Conservation (phyloP, 2,888 invertebrate genomes). For the Chrysolina americana region DNA sequence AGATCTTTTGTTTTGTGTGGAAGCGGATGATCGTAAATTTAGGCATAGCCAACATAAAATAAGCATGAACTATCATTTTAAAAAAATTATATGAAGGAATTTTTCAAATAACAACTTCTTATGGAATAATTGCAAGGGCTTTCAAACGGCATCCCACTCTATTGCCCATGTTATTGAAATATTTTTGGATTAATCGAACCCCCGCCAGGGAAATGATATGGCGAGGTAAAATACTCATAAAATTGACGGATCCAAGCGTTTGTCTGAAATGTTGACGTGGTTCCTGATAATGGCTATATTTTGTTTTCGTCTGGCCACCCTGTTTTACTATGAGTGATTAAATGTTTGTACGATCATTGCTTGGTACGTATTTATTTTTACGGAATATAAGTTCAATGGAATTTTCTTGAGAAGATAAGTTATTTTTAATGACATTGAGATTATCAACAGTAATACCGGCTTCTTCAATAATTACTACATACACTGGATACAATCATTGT, state of each 20-base stretch:
- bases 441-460: slow-evolving; percentile 11
- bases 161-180: not conserved
- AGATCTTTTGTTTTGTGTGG: too few species aligned
- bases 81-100: too few species aligned
- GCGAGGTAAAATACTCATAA: not conserved
- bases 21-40: too few species aligned
- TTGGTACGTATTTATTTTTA: slow-evolving; percentile 17
- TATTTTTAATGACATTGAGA: slow-evolving; percentile 17
- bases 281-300: not conserved
- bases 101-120: too few species aligned
- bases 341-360: slow-evolving; percentile 14
- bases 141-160: not conserved
- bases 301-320: not conserved
- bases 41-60: too few species aligned
- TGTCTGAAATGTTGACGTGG: not conserved
- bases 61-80: too few species aligned
- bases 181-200: not conserved
- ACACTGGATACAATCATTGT: not conserved
- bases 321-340: slow-evolving; percentile 5
- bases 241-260: not conserved
- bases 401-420: slow-evolving; percentile 15
- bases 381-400: slow-evolving; percentile 18
- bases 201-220: not conserved
- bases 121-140: too few species aligned
- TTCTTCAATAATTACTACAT: slow-evolving; percentile 14